Base-by-base conservation (phyloP, 1,140 invertebrate genomes). In the Popillia japonica region DNA sequence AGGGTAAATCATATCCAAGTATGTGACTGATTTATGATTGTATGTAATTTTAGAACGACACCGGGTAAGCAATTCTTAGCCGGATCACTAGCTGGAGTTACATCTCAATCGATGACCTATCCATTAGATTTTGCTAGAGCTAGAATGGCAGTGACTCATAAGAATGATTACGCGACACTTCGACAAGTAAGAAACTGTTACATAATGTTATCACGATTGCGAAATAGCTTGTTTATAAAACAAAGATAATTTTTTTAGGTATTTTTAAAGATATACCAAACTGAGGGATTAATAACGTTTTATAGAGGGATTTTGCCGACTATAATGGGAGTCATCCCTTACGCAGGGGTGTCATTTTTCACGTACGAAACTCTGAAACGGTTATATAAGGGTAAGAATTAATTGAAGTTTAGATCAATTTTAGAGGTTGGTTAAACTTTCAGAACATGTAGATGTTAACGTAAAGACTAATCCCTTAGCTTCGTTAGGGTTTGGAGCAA, bases 271-370 rank as follows among this genome's bases (percentile, higher is more conserved):
- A 96, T 97, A 76, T 94, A 94, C 84, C 85, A 88, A 74, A 89
- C 93, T 77, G 96, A 99, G 88, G 97, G 98, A 0, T 84, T 93
- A 0, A 61, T 86, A 44, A 92, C 94, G 0, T 91, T 99, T 48
- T 99, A 97, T 86, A 87, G 93, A 80, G 98, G 98, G 0, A 97
- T 96, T 86, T 89, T 92, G 41, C 95, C 98, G 1, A 99, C 98
- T 0, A 90, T 99, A 20, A 85, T 98, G 1, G 98, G 98, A 2
- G 96, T 98, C 0, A 95, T 99, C 83, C 97, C 97, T 0, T 99
- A 99, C 88, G 98, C 98, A 10, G 98, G 98, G 9, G 94, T 94
- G 72, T 98, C 96, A 59, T 99, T 99, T 88, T 99, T 96, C 86
- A 99, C 97, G 0, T 99, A 98, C 87, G 98, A 99, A 88, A 94